Conservation (phyloP, 2,888 invertebrate genomes). For the Xestoiulus laeticollis region DNA sequence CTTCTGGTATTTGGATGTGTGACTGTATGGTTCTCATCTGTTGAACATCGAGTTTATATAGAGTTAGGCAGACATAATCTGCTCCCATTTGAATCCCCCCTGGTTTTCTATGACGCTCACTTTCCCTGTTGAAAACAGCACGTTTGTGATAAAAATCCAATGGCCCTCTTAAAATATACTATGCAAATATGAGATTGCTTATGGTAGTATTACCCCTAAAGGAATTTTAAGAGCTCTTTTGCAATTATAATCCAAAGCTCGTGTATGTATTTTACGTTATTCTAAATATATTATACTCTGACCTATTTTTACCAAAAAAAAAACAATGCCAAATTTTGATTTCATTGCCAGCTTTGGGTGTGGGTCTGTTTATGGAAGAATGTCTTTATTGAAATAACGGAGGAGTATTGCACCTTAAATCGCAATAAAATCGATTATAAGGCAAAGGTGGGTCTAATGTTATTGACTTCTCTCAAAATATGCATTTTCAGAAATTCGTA, state of each 20-base stretch:
- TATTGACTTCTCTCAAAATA: background rate
- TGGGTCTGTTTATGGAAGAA: background rate
- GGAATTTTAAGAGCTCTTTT: background rate
- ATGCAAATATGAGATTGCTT: background rate
- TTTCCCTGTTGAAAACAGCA: slow-evolving; percentile 37
- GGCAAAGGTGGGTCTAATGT: background rate
- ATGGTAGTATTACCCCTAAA: background rate
- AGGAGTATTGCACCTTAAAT: slow-evolving; percentile 32
- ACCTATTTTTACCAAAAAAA: slow-evolving; percentile 32
- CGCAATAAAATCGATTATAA: background rate
- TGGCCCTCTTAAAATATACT: background rate
- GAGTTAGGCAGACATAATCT: background rate
- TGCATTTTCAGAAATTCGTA: background rate
- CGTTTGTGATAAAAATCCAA: slow-evolving; percentile 39
- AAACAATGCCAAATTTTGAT: slow-evolving; percentile 40
- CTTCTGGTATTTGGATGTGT: background rate
- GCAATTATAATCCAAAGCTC: slow-evolving; percentile 24
- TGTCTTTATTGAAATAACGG: background rate
- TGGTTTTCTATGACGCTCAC: slow-evolving; percentile 25
- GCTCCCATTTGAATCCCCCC: slow-evolving; percentile 32
- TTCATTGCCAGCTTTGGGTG: slow-evolving; percentile 45
- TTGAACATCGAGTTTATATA: slow-evolving; percentile 38
- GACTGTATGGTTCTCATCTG: slow-evolving; percentile 13
- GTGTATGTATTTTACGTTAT: background rate
- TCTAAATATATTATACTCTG: slow-evolving; percentile 29